phyloP scores from a whole-genome alignment of 2,888 invertebrate genomes.

The Pelosia muscerda region DNA sequence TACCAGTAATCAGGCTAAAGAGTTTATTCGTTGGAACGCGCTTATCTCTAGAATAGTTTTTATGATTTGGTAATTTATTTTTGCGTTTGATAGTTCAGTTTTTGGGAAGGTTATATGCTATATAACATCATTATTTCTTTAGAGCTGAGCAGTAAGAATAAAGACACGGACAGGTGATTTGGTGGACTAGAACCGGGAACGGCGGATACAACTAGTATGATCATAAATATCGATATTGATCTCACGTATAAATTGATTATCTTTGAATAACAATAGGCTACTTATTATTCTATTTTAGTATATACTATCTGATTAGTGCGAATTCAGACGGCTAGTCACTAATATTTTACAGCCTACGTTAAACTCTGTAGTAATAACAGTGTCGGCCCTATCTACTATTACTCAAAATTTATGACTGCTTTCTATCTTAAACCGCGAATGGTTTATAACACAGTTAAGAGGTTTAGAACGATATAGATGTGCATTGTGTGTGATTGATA shows the following conservation, averaged over 20 bases:
- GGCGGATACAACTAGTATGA: neutral
- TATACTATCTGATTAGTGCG: slow-evolving; percentile 61
- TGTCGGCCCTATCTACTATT: slow-evolving; percentile 15
- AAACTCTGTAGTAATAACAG: slow-evolving; percentile 24
- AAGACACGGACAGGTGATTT: neutral
- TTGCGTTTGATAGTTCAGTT: neutral
- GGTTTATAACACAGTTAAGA: no score
- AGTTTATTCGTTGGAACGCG: neutral
- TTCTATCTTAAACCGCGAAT: slow-evolving; percentile 36
- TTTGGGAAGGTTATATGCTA: neutral
- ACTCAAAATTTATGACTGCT: slow-evolving; percentile 33
- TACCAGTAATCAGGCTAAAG: neutral
- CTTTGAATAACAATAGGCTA: slow-evolving; percentile 73
- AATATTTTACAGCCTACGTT: slow-evolving; percentile 38
- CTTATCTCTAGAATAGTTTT: neutral
- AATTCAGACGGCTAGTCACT: slow-evolving; percentile 46
- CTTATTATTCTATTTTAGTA: slow-evolving; percentile 67
- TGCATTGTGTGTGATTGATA: slow-evolving; percentile 6
- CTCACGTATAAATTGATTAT: slow-evolving; percentile 69
- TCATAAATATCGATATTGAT: slow-evolving; percentile 72
- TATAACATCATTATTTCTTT: neutral
- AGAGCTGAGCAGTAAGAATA: neutral
- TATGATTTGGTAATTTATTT: neutral
- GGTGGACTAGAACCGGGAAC: neutral
- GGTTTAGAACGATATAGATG: slow-evolving; percentile 12